Conservation (phyloP, 2,888 invertebrate species). For the Liodrosophila aerea region DNA sequence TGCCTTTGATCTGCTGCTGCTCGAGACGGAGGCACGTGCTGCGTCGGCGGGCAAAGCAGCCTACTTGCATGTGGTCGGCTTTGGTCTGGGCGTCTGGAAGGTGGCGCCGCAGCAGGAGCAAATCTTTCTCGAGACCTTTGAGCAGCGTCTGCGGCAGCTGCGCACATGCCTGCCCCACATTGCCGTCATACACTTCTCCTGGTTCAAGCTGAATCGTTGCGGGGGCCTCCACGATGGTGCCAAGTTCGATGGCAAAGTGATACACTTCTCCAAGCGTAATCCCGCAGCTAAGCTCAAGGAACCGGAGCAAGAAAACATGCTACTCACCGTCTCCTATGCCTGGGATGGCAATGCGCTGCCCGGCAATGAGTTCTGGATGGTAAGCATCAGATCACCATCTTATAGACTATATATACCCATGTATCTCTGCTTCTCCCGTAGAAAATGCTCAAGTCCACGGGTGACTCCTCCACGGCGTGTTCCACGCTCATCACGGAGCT, state of each 20-base stretch:
- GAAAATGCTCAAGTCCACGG: constrained; percentile 82
- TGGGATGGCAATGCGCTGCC: constrained; percentile 89
- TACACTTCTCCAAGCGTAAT: constrained; percentile 84
- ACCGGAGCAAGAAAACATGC: constrained; percentile 82
- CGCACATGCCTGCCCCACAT: constrained; percentile 83
- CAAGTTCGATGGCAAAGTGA: constrained; percentile 81
- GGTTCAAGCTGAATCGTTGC: constrained; percentile 83
- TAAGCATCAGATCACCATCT: constrained; percentile 59
- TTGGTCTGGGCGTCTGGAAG: constrained; percentile 87
- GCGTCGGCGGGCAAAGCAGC: constrained; percentile 83
- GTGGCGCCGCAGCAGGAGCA: constrained; percentile 85
- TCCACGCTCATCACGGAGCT: constrained; percentile 85
- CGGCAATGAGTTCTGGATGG: constrained; percentile 89
- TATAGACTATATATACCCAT: too few species aligned
- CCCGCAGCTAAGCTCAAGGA: constrained; percentile 83
- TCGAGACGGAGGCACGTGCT: constrained; percentile 86
- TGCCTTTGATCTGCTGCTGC: constrained; percentile 85
- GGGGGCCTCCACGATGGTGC: constrained; percentile 83
- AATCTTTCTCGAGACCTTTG: constrained; percentile 86
- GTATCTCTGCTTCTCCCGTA: constrained; percentile 9
- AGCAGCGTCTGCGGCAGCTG: constrained; percentile 84
- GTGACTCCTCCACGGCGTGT: constrained; percentile 85
- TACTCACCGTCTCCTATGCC: constrained; percentile 87
- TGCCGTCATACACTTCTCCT: constrained; percentile 87
- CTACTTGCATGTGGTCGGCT: constrained; percentile 87